Base-by-base conservation (phyloP, 2,113 vertebrate species). In the Chaenocephalus aceratus region DNA sequence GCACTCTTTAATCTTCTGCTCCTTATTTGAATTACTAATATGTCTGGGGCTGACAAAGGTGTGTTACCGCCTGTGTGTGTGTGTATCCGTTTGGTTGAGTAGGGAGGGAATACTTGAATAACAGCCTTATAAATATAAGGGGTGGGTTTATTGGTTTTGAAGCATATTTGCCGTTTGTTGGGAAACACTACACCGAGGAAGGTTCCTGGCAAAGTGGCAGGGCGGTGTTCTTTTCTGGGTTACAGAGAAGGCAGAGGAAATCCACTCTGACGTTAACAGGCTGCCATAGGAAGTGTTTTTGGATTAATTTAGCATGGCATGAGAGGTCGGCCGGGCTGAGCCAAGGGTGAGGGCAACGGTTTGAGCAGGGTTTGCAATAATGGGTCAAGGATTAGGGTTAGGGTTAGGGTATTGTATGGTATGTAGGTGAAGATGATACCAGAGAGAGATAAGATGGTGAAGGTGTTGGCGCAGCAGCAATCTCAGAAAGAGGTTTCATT, bases 211-310 rank as follows among this genome's bases (percentile, higher is more conserved):
- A 92, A 93, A 93, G 91, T 93, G 92, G 92, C 89, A 89, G 90
- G 90, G 89, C 93, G 93, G 90, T 95, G 93, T 91, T 92, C 91
- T 88, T 94, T 94, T 93, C 89, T 94, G 93, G 94, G 92, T 95
- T 92, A 92, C 79, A 16, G 92, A 84, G 86, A 93, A 88, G 65
- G 58, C 41, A 80, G 90, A 95, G 93, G 93, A 96, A 96, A 95
- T 95, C 91, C 78, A 91, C 84, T 90, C 83, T 95, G 95, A 96
- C 93, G 92, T 95, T 95, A 94, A 95, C 93, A 95, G 94, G 92
- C 93, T 94, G 95, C 94, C 84, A 93, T 94, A 94, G 95, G 94
- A 95, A 96, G 94, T 95, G 91, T 94, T 95, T 92, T 94, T 94
- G 94, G 94, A 95, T 95, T 94, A 95, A 93, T 95, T 94, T 92